Conservation (phyloP, 2,797 vertebrate species). For the Diglossa cyanea region DNA sequence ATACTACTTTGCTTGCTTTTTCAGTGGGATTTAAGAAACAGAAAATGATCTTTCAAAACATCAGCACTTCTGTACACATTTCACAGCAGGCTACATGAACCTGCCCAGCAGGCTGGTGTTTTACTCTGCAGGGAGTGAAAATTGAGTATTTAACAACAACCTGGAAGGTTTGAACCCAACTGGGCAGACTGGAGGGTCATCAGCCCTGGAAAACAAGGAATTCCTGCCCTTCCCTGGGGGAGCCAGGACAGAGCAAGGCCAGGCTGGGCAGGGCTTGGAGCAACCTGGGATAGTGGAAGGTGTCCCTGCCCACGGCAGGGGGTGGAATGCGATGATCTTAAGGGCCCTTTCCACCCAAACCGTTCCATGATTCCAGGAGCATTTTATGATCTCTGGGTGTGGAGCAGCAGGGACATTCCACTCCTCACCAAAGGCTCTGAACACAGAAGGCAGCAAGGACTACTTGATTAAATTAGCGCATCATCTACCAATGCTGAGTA, state of each 20-base stretch:
- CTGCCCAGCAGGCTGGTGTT: neutral
- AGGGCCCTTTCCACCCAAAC: neutral
- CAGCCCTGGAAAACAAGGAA: neutral
- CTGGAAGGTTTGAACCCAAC: neutral
- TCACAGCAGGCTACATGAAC: neutral
- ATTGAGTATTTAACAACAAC: neutral
- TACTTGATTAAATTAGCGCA: neutral
- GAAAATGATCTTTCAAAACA: neutral
- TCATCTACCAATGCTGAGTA: neutral
- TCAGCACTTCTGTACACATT: neutral
- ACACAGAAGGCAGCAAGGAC: fast-evolving
- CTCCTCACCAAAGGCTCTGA: neutral
- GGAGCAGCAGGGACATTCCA: neutral
- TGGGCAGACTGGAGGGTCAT: neutral
- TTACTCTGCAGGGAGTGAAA: neutral
- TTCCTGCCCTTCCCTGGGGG: neutral
- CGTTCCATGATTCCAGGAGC: neutral
- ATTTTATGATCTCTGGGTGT: neutral
- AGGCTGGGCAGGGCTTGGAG: neutral
- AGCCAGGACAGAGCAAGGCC: neutral
- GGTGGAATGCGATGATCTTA: neutral
- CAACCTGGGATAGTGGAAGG: neutral
- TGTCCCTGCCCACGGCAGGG: neutral
- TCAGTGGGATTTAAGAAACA: neutral
- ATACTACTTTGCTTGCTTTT: neutral